Percentiles rank a stretch among this genome's conserved stretches.
phyloP scores from a whole-genome alignment of 2,888 invertebrate genomes.

The Chrysomela aeneicollis region DNA sequence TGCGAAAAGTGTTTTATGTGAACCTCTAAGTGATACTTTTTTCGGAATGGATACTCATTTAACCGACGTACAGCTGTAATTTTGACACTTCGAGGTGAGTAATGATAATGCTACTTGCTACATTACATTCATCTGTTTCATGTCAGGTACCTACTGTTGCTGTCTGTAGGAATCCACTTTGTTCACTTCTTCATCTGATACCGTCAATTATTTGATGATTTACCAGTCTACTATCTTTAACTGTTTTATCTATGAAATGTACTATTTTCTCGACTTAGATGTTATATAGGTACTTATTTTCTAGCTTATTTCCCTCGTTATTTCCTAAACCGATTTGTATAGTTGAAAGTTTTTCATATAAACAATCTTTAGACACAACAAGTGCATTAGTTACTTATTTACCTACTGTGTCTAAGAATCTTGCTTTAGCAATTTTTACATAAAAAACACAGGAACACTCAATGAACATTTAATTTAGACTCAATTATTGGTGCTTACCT shows the following conservation, averaged over 20 bases:
- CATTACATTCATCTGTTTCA: conserved; percentile 16
- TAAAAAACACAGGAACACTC: too few relatives aligned
- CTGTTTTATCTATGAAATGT: background rate
- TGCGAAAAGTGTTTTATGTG: conserved; percentile 51
- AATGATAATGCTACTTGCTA: background rate
- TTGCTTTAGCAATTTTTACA: too few relatives aligned
- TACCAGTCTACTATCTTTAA: background rate
- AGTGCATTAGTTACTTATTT: too few relatives aligned
- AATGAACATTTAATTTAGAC: too few relatives aligned
- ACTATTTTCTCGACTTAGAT: too few relatives aligned
- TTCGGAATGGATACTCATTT: conserved; percentile 49
- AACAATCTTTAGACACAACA: too few relatives aligned
- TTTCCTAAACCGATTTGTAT: too few relatives aligned
- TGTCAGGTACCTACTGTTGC: background rate
- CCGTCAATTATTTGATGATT: background rate
- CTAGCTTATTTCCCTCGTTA: too few relatives aligned
- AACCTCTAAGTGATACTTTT: conserved; percentile 45
- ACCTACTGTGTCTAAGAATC: too few relatives aligned
- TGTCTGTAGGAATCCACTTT: conserved; percentile 13
- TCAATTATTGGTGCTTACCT: too few relatives aligned
- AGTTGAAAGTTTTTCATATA: too few relatives aligned
- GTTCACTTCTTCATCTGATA: background rate
- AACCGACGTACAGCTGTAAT: conserved; percentile 45
- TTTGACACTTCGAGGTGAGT: conserved; percentile 40
- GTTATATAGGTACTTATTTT: too few relatives aligned